Conservation (phyloP, 2,113 vertebrate genomes). For the Himantopus leucocephalus region DNA sequence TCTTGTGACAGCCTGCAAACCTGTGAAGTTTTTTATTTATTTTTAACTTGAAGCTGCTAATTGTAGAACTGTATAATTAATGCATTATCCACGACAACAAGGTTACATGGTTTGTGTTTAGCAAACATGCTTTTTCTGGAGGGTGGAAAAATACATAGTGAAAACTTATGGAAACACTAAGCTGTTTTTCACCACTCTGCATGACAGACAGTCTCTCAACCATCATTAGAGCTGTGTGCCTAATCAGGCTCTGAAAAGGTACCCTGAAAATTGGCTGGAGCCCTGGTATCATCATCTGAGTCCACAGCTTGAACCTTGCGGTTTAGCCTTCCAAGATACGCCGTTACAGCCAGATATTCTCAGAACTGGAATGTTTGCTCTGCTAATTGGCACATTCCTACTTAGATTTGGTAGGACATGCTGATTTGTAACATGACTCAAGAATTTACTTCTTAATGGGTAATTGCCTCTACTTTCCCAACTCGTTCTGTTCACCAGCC, state of each 20-base stretch:
- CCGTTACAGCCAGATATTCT: neutral
- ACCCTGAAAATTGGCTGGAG: neutral
- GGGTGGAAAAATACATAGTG: slow-evolving; percentile 32
- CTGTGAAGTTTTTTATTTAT: slow-evolving; percentile 52
- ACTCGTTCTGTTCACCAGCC: neutral
- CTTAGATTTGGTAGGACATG: slow-evolving; percentile 50
- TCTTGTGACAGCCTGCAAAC: slow-evolving; percentile 1
- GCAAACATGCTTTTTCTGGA: slow-evolving; percentile 44
- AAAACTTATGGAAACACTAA: neutral
- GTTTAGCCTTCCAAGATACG: neutral
- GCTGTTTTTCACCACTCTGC: slow-evolving; percentile 33
- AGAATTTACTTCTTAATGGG: slow-evolving; percentile 46
- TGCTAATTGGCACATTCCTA: slow-evolving; percentile 59
- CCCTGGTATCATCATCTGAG: neutral
- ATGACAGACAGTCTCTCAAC: slow-evolving; percentile 1
- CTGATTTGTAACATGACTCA: slow-evolving; percentile 52
- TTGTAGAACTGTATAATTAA: slow-evolving; percentile 58
- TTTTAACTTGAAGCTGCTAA: slow-evolving; percentile 60
- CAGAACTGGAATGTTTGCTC: slow-evolving; percentile 25
- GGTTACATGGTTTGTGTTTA: slow-evolving; percentile 39
- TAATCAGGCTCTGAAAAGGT: neutral
- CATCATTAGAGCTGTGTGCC: neutral
- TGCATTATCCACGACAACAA: slow-evolving; percentile 34
- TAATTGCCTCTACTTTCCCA: slow-evolving; percentile 37
- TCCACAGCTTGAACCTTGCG: neutral